A percentile compares a stretch with the other conserved stretches of the same genome.
Evolutionary conservation across 2,888 invertebrate genomes (phyloP).

Genomic region (Melanargia galathea): DNA sequence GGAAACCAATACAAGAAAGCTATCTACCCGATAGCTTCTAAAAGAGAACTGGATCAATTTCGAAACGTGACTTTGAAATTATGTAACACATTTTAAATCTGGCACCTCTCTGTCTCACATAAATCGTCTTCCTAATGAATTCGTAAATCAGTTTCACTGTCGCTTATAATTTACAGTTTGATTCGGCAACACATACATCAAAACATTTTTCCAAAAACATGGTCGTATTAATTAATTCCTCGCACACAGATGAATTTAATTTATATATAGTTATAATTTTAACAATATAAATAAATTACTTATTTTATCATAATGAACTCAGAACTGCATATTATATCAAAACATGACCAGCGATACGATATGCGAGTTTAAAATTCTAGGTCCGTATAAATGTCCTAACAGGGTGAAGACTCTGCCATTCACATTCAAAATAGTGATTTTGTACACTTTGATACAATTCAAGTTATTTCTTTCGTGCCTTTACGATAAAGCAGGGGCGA

Average conservation of each 20-base stretch:
- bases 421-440: no score
- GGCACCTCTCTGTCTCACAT: slow-evolving; percentile 23
- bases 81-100: slow-evolving; percentile 24
- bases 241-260: neutral
- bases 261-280: neutral
- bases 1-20: no score
- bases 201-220: slow-evolving; percentile 20
- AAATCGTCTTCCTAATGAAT: slow-evolving; percentile 31
- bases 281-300: no score
- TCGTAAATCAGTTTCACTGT: slow-evolving; percentile 32
- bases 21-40: neutral
- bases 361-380: no score
- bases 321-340: no score
- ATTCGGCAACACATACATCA: slow-evolving; percentile 23
- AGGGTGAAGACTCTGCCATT: no score
- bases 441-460: no score
- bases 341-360: no score
- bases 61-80: slow-evolving; percentile 2
- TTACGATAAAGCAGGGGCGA: no score
- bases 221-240: slow-evolving; percentile 15
- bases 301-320: no score
- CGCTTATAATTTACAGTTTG: slow-evolving; percentile 32
- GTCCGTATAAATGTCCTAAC: no score
- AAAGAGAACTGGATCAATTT: neutral
- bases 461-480: no score